Evolutionary conservation across 2,797 vertebrate genomes (phyloP), one percentile per base, ranked within the genome.

Genomic region (Amblyraja radiata): DNA sequence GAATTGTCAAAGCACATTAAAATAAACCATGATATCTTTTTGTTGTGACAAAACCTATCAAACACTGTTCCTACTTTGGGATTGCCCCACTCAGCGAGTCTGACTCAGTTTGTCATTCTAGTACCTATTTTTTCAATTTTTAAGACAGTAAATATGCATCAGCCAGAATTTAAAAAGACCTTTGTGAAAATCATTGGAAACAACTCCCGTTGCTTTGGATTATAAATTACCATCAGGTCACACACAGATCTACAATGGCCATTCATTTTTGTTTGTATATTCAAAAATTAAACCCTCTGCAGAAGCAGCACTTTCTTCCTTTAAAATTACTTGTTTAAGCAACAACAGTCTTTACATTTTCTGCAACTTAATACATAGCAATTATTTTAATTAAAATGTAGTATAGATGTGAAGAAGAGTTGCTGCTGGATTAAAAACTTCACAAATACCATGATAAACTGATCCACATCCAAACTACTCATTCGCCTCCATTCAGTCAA

Each of bases 181-280:
- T 84, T 84, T 92, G 90, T 54, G 90, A 92, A 92, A 92, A 92
- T 73, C 90, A 92, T 76, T 16, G 46, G 25, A 92, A 92, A 74
- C 18, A 68, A 28, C 6, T 58, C 11, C 18, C 14, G 39, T 25
- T 76, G 71, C 2, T 16, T 58, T 54, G 76, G 23, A 25, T 54
- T 90, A 36, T 13, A 90, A 73, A 73, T 73, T 76, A 92, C 3
- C 68, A 25, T 54, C 25, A 54, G 39, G 39, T 21, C n/a, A 65
- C 14, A 14, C 28, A 28, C 18, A 39, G 7, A 39, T 71, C 8
- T 61, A 23, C 71, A 54, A 21, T 32, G 86, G 68, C 23, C 36
- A 91, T 46, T 39, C 36, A 91, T 71, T 46, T 91, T 76, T 76
- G 21, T 73, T 76, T 54, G 1, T 54, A 25, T 46, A 92, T 92